phyloP scores from a whole-genome alignment of 2,113 vertebrate genomes.

The Limanda limanda region DNA sequence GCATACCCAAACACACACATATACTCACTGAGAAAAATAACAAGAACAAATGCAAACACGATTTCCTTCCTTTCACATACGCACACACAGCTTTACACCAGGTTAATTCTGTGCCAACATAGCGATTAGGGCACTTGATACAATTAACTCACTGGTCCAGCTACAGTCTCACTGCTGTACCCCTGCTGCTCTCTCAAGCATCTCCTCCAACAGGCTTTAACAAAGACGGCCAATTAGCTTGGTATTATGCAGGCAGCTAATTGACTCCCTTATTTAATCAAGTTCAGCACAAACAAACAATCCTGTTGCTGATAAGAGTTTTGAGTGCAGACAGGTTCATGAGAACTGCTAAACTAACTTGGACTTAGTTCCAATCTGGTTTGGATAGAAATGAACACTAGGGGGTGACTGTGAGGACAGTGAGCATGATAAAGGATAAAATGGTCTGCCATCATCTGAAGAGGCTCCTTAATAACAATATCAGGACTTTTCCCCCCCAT shows the following conservation, averaged over 20 bases:
- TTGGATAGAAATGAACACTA: conserved; percentile 51
- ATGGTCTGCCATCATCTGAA: background rate
- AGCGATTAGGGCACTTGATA: conserved; percentile 34
- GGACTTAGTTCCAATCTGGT: background rate
- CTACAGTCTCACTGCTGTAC: background rate
- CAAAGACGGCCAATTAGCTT: background rate
- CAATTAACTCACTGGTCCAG: conserved; percentile 26
- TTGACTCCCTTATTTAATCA: background rate
- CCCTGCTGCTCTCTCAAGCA: conserved; percentile 13
- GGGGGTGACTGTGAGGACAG: conserved; percentile 61
- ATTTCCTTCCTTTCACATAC: too few relatives aligned
- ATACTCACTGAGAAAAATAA: too few relatives aligned
- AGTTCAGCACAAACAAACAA: background rate
- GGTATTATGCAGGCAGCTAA: background rate
- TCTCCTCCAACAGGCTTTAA: conserved; percentile 31
- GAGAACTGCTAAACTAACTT: background rate
- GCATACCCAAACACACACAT: background rate
- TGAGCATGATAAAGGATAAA: conserved; percentile 10
- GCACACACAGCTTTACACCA: background rate
- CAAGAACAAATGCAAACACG: too few relatives aligned
- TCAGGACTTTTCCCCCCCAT: too few relatives aligned
- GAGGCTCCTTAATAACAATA: too few relatives aligned
- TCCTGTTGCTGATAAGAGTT: conserved; percentile 20
- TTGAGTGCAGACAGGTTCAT: conserved; percentile 11
- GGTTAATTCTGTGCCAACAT: conserved; percentile 33